Conservation (phyloP, 1,140 invertebrate genomes). For the Vanessa tameamea region DNA sequence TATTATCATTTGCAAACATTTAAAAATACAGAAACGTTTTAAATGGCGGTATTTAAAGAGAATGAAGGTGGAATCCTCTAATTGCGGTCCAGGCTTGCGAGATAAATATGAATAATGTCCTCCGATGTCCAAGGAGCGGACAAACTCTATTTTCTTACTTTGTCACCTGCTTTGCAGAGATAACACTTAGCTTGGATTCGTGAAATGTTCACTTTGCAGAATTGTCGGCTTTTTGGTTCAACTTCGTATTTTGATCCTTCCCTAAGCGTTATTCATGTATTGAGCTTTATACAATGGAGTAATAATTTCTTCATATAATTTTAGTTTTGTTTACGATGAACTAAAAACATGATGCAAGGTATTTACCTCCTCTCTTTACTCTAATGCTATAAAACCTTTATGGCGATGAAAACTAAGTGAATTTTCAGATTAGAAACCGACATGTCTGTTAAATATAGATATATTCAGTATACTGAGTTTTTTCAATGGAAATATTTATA, state of each 20-base stretch:
- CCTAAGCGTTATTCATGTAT: too few relatives aligned
- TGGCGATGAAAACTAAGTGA: too few relatives aligned
- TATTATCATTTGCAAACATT: conserved; percentile 28
- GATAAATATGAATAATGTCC: conserved; percentile 78
- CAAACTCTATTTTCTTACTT: conserved; percentile 74
- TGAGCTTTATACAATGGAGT: too few relatives aligned
- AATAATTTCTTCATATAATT: too few relatives aligned
- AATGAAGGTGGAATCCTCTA: conserved; percentile 58
- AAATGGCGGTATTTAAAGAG: conserved; percentile 49
- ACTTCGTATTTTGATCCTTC: neutral
- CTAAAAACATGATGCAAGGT: too few relatives aligned
- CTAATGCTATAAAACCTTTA: too few relatives aligned
- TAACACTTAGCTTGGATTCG: conserved; percentile 40
- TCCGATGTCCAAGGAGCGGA: conserved; percentile 64
- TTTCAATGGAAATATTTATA: too few relatives aligned
- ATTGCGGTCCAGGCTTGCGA: conserved; percentile 61
- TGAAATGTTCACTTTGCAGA: neutral
- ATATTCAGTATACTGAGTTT: too few relatives aligned
- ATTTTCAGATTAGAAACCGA: too few relatives aligned
- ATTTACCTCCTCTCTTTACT: too few relatives aligned
- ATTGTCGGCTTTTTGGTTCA: neutral
- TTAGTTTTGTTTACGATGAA: too few relatives aligned
- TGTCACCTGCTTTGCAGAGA: conserved; percentile 68
- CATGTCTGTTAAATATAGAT: too few relatives aligned
- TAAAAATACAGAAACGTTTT: conserved; percentile 39